A percentile compares a stretch with the other conserved stretches of the same genome.
These are phyloP conservation scores for Mnemiopsis leidyi DNA, from an alignment of 37 sponge, comb jelly and placozoan species.

Conservation along the genomic window DNA sequence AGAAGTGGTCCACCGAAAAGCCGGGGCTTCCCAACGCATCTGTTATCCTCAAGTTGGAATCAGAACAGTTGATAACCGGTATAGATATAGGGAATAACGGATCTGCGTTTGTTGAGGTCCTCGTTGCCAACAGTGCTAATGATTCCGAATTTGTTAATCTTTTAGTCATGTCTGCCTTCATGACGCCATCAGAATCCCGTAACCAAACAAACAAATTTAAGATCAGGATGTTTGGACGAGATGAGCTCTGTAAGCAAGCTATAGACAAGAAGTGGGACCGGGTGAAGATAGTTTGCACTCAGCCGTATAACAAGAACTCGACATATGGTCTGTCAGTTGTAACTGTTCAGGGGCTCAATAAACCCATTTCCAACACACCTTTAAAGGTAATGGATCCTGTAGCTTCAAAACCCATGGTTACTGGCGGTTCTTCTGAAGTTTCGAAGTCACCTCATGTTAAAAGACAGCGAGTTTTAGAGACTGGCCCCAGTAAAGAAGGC, in stretches of 20 bases:
- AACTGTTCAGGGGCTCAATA: slow-evolving; percentile 3
- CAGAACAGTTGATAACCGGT: slow-evolving; percentile 23
- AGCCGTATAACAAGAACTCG: slow-evolving; percentile 2
- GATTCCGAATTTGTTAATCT: neutral
- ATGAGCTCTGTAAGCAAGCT: slow-evolving; percentile 42
- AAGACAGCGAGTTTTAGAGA: neutral
- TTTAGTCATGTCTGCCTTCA: slow-evolving; percentile 34
- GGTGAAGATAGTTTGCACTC: slow-evolving; percentile 32
- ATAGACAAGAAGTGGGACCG: slow-evolving; percentile 54
- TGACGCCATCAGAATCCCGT: slow-evolving; percentile 32
- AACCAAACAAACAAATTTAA: slow-evolving; percentile 11
- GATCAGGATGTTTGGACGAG: slow-evolving; percentile 3
- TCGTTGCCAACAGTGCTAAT: slow-evolving; percentile 41
- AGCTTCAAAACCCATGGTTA: neutral
- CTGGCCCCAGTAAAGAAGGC: neutral
- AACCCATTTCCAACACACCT: neutral
- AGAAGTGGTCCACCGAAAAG: slow-evolving; percentile 49
- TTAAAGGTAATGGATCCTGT: neutral
- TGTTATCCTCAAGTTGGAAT: slow-evolving; percentile 42
- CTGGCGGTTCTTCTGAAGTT: neutral
- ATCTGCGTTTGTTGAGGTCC: slow-evolving; percentile 59
- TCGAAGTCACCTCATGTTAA: neutral
- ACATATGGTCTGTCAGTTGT: slow-evolving; percentile 24
- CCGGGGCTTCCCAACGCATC: slow-evolving; percentile 42
- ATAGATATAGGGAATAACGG: slow-evolving; percentile 59